These are phyloP conservation scores for Salticus scenicus DNA, from an alignment of 2,888 invertebrate genomes.

Conservation along the genomic window DNA sequence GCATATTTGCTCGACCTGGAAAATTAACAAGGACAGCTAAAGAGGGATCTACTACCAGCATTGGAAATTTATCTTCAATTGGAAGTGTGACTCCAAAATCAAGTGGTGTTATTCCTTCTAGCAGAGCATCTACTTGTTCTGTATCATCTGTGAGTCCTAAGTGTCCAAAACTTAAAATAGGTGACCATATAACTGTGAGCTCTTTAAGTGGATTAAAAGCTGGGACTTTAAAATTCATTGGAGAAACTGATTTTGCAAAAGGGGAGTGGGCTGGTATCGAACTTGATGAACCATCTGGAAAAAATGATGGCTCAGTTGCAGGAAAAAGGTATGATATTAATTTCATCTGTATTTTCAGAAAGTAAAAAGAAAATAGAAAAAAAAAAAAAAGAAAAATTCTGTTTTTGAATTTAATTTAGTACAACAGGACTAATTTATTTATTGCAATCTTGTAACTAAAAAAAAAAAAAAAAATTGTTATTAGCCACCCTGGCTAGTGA, in stretches of 20 bases:
- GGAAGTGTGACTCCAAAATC: not conserved
- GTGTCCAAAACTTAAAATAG: slow-evolving; percentile 81
- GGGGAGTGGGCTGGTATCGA: slow-evolving; percentile 98
- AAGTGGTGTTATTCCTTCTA: slow-evolving; percentile 17
- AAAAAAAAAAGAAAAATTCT: no score
- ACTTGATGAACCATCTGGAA: slow-evolving; percentile 93
- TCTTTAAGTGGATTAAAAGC: slow-evolving; percentile 89
- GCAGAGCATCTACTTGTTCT: slow-evolving; percentile 48
- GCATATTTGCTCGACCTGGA: slow-evolving; percentile 92
- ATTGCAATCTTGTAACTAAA: no score
- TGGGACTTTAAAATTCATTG: slow-evolving; percentile 89
- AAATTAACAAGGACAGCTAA: slow-evolving; percentile 79
- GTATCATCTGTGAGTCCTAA: slow-evolving; percentile 58
- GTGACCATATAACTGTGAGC: slow-evolving; percentile 91
- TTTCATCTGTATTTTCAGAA: no score
- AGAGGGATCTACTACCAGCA: not conserved
- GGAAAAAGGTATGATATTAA: slow-evolving; percentile 84
- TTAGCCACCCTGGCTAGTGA: no score
- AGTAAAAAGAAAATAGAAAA: no score
- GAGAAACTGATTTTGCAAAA: slow-evolving; percentile 90
- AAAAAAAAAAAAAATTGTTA: no score
- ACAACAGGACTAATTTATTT: no score
- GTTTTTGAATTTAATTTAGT: no score
- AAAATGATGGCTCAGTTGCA: slow-evolving; percentile 96
- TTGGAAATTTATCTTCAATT: slow-evolving; percentile 6